Percentiles rank a stretch among this genome's conserved stretches.
Conservation (phyloP, 2,113 vertebrate genomes). For the Corythornis cristatus region DNA sequence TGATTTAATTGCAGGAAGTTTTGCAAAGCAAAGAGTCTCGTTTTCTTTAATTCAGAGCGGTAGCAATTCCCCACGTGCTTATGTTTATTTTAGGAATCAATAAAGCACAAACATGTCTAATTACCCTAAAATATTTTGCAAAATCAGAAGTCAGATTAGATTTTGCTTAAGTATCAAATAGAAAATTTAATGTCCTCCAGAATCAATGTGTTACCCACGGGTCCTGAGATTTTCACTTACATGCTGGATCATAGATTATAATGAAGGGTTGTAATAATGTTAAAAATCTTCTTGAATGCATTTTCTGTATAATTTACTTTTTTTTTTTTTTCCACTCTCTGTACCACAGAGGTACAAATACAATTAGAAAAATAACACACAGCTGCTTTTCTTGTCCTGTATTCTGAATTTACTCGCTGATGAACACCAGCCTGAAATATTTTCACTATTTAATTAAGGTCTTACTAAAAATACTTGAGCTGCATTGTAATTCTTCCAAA, state of each 20-base stretch:
- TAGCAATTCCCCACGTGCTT: slow-evolving; percentile 50
- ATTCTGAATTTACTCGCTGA: background rate
- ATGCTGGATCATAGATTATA: slow-evolving; percentile 55
- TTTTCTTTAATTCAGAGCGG: background rate
- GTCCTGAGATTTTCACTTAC: slow-evolving; percentile 41
- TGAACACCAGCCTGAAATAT: slow-evolving; percentile 43
- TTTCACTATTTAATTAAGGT: slow-evolving; percentile 31
- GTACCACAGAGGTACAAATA: slow-evolving; percentile 14
- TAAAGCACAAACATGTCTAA: slow-evolving; percentile 60
- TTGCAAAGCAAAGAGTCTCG: background rate
- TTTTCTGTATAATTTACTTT: slow-evolving; percentile 43
- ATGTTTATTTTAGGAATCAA: slow-evolving; percentile 59
- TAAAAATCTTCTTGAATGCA: slow-evolving; percentile 31
- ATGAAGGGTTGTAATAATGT: slow-evolving; percentile 37
- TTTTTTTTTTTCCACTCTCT: background rate
- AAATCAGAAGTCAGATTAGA: slow-evolving; percentile 62
- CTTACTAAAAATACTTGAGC: background rate
- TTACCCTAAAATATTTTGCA: slow-evolving; percentile 61
- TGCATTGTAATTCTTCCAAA: background rate
- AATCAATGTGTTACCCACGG: background rate
- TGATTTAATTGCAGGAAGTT: slow-evolving; percentile 35
- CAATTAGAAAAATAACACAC: slow-evolving; percentile 27
- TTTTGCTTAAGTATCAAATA: slow-evolving; percentile 60
- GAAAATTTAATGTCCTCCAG: slow-evolving; percentile 42
- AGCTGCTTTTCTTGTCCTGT: slow-evolving; percentile 33